Evolutionary conservation across 2,797 vertebrate genomes (phyloP), one percentile per base, ranked within the genome.

Genomic region (Limosa lapponica): DNA sequence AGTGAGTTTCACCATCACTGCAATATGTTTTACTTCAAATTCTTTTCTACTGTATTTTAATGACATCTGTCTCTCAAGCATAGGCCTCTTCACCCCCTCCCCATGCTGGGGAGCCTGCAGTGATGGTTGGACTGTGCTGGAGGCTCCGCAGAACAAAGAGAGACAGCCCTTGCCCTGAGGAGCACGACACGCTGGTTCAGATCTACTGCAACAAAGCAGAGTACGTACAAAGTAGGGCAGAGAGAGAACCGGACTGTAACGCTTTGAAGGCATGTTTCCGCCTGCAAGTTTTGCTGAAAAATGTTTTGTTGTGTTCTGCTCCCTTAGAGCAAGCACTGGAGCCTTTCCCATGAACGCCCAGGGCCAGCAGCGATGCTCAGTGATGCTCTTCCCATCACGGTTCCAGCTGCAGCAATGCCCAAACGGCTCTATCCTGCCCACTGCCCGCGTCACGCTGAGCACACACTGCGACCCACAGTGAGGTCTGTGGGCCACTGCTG

Each of bases 381-480:
- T 43, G 43, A 43, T 17, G 43, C 22, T 48, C 46, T 48, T 48
- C 46, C 46, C 8, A 0, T 1, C 1, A 3, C 0, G 8, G 30
- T 24, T 15, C 9, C 39, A 17, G 62, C 44, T 28, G 10, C 59
- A 34, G 80, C 27, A 8, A 4, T 1, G 10, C 48, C 27, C 36
- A 13, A 32, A 34, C 0, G 0, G 34, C 4, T 8, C 20, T 4
- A 41, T 17, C 28, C 78, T 34, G 69, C 44, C 67, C n/a, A 4
- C 64, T 24, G 65, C 59, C n/a, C 19, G 2, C 43, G 1, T 3
- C 23, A 10, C 6, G 17, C 64, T 19, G 49, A 57, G 58, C 80
- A 30, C 13, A 3, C 22, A 4, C 2, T 3, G 44, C 7, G 7
- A 1, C 22, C 32, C 16, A 3, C 13, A 28, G 58, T 0, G 0